These are phyloP conservation scores for Typhlichthys subterraneus DNA, from an alignment of 2,797 vertebrate species.

Conservation along the genomic window DNA sequence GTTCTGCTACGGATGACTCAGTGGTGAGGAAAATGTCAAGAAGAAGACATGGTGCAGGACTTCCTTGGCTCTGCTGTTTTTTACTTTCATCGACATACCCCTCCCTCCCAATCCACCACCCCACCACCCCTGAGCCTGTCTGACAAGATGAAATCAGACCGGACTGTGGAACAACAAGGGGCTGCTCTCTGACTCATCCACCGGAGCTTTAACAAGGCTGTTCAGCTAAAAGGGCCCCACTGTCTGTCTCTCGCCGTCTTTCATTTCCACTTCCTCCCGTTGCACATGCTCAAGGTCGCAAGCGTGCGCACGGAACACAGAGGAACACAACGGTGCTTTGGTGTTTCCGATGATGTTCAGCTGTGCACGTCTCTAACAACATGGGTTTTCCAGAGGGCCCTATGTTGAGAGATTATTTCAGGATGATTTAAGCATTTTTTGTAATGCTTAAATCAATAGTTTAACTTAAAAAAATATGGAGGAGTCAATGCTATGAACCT, in stretches of 20 bases:
- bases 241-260: constrained; percentile 39
- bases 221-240: constrained; percentile 35
- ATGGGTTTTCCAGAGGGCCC: too few relatives aligned
- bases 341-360: too few relatives aligned
- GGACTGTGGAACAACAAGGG: constrained; percentile 60
- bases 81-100: background rate
- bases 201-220: constrained; percentile 64
- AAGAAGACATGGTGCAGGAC: constrained; percentile 41
- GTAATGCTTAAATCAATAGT: too few relatives aligned
- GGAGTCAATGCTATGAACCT: background rate
- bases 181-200: constrained; percentile 69
- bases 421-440: too few relatives aligned
- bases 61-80: constrained; percentile 35
- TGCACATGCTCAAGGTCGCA: background rate
- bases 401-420: too few relatives aligned
- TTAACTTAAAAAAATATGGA: too few relatives aligned
- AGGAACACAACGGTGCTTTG: too few relatives aligned
- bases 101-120: too few relatives aligned
- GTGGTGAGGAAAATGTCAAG: constrained; percentile 54
- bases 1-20: constrained; percentile 45
- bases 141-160: constrained; percentile 76
- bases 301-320: too few relatives aligned
- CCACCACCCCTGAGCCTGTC: constrained; percentile 50
- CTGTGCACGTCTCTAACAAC: too few relatives aligned
- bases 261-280: constrained; percentile 11